phyloP scores from a whole-genome alignment of 2,113 vertebrate species.

The Pygoscelis antarcticus region DNA sequence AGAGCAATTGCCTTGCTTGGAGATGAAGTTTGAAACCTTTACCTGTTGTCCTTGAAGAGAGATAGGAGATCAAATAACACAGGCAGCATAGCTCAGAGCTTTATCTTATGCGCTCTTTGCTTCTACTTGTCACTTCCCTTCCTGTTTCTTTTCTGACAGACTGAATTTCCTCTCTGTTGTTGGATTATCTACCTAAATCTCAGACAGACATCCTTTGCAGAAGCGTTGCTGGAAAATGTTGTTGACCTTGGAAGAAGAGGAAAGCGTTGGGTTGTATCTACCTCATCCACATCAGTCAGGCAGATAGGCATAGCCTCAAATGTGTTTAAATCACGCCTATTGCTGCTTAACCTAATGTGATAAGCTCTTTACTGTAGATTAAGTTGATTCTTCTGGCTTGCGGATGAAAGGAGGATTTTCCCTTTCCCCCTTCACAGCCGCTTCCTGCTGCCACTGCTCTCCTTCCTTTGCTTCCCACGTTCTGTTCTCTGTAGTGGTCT shows the following conservation, averaged over 20 bases:
- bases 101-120: fast-evolving
- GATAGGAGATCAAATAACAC: not conserved
- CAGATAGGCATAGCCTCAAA: not conserved
- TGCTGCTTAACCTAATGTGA: not conserved
- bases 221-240: not conserved
- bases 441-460: not conserved
- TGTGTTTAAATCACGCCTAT: not conserved
- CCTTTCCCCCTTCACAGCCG: not conserved
- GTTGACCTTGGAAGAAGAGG: not conserved
- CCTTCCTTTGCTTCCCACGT: not conserved
- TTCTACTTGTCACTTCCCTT: slow-evolving; percentile 9
- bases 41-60: not conserved
- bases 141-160: slow-evolving; percentile 14
- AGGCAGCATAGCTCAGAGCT: not conserved
- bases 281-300: not conserved
- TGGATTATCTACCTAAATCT: slow-evolving; percentile 42
- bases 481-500: not conserved
- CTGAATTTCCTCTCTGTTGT: slow-evolving; percentile 52
- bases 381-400: not conserved
- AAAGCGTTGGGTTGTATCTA: not conserved
- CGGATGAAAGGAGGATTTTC: not conserved
- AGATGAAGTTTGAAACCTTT: not conserved
- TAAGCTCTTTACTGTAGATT: not conserved
- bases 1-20: not conserved
- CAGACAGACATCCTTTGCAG: slow-evolving; percentile 42